phyloP scores from a whole-genome alignment of 92 coral and sea anemone species.

The Porites evermanni region DNA sequence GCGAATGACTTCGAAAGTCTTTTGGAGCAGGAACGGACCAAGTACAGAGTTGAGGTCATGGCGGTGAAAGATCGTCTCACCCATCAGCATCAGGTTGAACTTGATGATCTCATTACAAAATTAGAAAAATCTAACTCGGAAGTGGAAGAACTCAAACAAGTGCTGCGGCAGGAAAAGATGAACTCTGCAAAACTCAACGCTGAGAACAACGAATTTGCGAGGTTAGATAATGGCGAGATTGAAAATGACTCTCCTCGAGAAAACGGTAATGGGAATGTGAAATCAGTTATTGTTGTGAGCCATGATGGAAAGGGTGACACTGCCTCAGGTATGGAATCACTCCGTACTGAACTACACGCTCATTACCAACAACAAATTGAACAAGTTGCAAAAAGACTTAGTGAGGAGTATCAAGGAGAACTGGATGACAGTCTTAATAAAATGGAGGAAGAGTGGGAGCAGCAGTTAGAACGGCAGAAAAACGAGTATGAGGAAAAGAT shows the following conservation, averaged over 20 bases:
- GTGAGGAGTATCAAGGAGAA: slow-evolving; percentile 87
- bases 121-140: slow-evolving; percentile 78
- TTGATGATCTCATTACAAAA: slow-evolving; percentile 77
- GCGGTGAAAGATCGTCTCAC: slow-evolving; percentile 79
- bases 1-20: slow-evolving; percentile 60
- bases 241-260: slow-evolving; percentile 34
- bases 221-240: slow-evolving; percentile 29
- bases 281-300: slow-evolving; percentile 42
- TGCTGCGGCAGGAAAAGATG: slow-evolving; percentile 58
- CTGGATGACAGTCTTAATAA: slow-evolving; percentile 81
- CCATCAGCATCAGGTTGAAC: slow-evolving; percentile 79
- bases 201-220: neutral
- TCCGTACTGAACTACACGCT: slow-evolving; percentile 62
- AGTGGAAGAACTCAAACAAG: slow-evolving; percentile 67
- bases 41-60: slow-evolving; percentile 80
- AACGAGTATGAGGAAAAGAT: slow-evolving; percentile 86
- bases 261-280: slow-evolving; percentile 19
- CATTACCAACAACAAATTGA: slow-evolving; percentile 82
- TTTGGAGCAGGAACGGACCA: slow-evolving; percentile 73
- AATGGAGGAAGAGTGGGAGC: slow-evolving; percentile 89
- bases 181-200: slow-evolving; percentile 15
- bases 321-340: slow-evolving; percentile 46
- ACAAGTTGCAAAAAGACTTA: slow-evolving; percentile 74
- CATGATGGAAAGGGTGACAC: slow-evolving; percentile 58
- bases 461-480: slow-evolving; percentile 88